These are phyloP conservation scores for Ia io DNA, from an alignment of 2,113 vertebrate genomes.

Conservation along the genomic window DNA sequence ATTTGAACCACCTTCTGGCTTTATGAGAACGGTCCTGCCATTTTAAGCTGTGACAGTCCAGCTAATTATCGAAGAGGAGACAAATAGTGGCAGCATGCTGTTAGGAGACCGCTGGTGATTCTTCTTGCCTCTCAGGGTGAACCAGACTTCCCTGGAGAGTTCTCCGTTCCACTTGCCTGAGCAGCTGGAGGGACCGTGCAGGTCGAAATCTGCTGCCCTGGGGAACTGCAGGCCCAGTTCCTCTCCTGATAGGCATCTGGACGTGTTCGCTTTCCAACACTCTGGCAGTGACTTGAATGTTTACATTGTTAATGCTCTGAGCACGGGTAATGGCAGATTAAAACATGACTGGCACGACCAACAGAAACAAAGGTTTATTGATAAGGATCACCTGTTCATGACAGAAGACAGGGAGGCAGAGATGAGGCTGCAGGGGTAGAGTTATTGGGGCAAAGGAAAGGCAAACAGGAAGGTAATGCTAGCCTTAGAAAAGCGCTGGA, in stretches of 20 bases:
- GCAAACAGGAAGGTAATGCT: constrained; percentile 33
- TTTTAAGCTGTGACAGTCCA: neutral
- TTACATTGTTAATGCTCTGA: constrained; percentile 61
- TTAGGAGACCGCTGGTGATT: neutral
- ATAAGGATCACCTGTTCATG: constrained; percentile 37
- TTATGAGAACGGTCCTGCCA: neutral
- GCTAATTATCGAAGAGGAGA: neutral
- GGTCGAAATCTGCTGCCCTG: constrained; percentile 68
- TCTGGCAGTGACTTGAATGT: constrained; percentile 54
- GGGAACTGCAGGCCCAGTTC: neutral
- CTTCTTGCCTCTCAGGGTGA: constrained; percentile 77
- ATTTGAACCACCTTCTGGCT: neutral
- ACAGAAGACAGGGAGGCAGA: neutral
- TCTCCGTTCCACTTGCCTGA: constrained; percentile 77
- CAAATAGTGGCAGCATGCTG: neutral
- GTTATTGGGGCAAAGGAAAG: neutral
- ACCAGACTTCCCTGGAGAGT: constrained; percentile 79
- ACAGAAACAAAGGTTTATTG: constrained; percentile 37
- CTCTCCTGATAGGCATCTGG: constrained; percentile 56
- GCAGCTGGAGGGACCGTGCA: constrained; percentile 63
- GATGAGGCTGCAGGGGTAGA: neutral
- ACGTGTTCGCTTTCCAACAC: constrained; percentile 69
- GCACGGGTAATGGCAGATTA: constrained; percentile 66
- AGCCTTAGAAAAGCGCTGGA: constrained; percentile 57
- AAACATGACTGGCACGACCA: constrained; percentile 56